These are phyloP conservation scores for Meloe dianella DNA, from an alignment of 2,888 invertebrate species.

Conservation along the genomic window DNA sequence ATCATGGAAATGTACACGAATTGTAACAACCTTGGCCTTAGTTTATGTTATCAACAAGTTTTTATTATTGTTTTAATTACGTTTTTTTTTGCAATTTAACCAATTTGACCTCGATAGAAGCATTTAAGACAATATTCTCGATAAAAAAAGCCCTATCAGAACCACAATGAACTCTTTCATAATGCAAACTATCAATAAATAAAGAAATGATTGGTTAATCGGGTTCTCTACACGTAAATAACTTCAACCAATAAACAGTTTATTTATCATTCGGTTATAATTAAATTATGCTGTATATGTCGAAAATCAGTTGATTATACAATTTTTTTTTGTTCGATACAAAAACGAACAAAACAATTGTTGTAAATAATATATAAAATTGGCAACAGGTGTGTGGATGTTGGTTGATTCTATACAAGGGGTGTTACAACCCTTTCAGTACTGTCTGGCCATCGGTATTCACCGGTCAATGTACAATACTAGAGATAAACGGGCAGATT, in stretches of 20 bases:
- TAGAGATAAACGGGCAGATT: constrained; percentile 13
- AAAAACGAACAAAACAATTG: background rate
- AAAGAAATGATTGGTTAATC: background rate
- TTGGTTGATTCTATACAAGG: background rate
- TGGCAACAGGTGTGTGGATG: constrained; percentile 3
- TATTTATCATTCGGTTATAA: background rate
- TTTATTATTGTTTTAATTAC: background rate
- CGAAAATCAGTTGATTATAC: too few relatives aligned
- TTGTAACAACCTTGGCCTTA: background rate
- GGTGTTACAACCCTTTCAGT: constrained; percentile 14
- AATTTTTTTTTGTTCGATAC: background rate
- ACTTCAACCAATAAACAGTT: background rate
- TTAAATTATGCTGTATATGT: too few relatives aligned
- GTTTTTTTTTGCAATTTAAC: background rate
- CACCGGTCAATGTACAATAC: constrained; percentile 18
- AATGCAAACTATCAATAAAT: background rate
- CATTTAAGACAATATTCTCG: background rate
- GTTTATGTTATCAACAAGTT: background rate
- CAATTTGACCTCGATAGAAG: background rate
- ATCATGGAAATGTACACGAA: background rate
- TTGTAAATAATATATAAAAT: background rate
- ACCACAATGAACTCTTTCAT: constrained; percentile 9
- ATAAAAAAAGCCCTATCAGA: background rate
- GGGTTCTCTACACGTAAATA: background rate
- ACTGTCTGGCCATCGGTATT: constrained; percentile 22